Conservation (phyloP, 2,113 vertebrate genomes). For the Pavo muticus region DNA sequence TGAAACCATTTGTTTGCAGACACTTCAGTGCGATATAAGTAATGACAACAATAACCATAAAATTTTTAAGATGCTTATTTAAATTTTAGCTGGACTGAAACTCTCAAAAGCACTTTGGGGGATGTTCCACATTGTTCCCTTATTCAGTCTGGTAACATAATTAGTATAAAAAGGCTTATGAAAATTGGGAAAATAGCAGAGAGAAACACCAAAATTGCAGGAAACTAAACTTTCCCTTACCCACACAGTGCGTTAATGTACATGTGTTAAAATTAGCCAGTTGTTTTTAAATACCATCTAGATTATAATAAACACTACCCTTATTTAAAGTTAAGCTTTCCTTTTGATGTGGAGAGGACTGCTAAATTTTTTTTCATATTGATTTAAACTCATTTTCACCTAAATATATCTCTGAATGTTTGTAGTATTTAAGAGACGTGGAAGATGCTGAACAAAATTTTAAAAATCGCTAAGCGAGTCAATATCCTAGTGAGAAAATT, state of each 20-base stretch:
- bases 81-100: not conserved
- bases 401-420: not conserved
- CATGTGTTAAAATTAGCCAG: not conserved
- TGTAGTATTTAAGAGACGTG: not conserved
- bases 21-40: not conserved
- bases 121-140: fast-evolving
- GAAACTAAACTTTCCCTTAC: not conserved
- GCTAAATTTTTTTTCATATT: not conserved
- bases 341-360: not conserved
- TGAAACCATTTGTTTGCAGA: not conserved
- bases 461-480: not conserved
- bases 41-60: not conserved
- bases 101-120: not conserved
- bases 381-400: not conserved
- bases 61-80: not conserved
- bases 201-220: not conserved
- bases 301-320: not conserved
- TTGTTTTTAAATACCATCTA: not conserved
- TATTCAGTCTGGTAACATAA: not conserved
- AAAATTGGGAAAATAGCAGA: not conserved
- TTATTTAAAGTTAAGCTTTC: not conserved
- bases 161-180: not conserved
- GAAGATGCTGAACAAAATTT: not conserved
- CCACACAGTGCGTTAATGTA: not conserved
- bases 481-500: not conserved